A percentile compares a stretch with the other conserved stretches of the same genome.
Evolutionary conservation across 2,113 vertebrate species (phyloP).

Genomic region (Nyctereutes procyonoides): DNA sequence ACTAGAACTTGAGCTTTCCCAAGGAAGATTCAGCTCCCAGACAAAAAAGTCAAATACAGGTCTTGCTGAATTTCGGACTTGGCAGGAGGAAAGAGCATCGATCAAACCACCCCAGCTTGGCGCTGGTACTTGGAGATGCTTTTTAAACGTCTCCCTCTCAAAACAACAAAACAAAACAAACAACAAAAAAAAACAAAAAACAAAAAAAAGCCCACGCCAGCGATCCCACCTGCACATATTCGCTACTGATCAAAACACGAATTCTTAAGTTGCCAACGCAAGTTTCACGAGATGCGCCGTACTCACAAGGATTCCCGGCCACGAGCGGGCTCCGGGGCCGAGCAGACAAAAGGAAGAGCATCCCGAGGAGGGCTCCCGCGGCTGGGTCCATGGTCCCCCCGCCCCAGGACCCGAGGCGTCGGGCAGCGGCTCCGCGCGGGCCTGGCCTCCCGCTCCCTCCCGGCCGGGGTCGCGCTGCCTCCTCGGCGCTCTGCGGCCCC

Average conservation of each 20-base stretch:
- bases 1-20: conserved; percentile 33
- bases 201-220: neutral
- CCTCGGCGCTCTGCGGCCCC: neutral
- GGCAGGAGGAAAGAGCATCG: neutral
- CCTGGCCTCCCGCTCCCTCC: neutral
- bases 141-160: neutral
- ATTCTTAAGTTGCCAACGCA: conserved; percentile 63
- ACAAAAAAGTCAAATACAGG: neutral
- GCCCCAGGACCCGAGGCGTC: neutral
- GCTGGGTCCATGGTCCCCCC: conserved; percentile 82
- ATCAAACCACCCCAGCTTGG: neutral
- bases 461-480: neutral
- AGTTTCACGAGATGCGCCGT: conserved; percentile 72
- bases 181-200: no score
- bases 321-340: conserved; percentile 30
- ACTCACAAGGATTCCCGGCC: conserved; percentile 83
- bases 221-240: conserved; percentile 16
- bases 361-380: conserved; percentile 75
- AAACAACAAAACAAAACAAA: neutral
- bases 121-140: neutral
- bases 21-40: neutral
- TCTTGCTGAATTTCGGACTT: neutral
- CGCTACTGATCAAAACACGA: neutral
- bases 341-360: conserved; percentile 78
- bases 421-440: neutral